Evolutionary conservation across 2,113 vertebrate species (phyloP), one percentile per base, ranked within the genome.

Genomic region (Embiotoca jacksoni): DNA sequence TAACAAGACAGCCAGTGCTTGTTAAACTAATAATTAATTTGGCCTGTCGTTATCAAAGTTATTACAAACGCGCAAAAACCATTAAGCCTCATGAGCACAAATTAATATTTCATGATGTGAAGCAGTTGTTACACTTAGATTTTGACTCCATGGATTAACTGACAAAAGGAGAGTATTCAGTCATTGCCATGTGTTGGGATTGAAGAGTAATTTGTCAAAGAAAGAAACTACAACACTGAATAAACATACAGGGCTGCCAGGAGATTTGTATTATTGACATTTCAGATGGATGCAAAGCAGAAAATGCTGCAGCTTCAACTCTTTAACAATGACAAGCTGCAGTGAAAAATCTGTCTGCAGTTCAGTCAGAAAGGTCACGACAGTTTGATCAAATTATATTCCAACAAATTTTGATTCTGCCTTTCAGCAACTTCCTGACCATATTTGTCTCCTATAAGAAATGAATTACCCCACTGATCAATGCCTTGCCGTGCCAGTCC

Each of bases 401-500:
- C 52, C 30, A 44, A 49, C 71, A 52, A 57, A 74, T 61, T 88
- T 32, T 82, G 31, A 73, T 59, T 44, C 36, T 39, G 47, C 15
- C 55, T 68, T 82, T 87, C 61, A 74, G 35, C 58, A 69, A 77
- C 84, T 57, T 85, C 61, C 50, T 74, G 61, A 88, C 59, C 58
- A 3, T 70, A 61, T 65, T 66, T 72, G 44, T 71, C 55, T 72
- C 60, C 32, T 35, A 39, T 30, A 23, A 23, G 30, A 75, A 86
- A 90, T 88, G 32, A 87, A 88, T 88, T 71, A 75, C 35, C 65
- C 41, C 4, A 37, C 58, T 70, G 71, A 83, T 79, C 78, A 84
- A 88, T 64, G 79, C 15, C 39, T 57, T 62, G 39, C 35, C 72
- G 54, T 57, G 65, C 23, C 83, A 87, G 74, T 72, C 78, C 77